These are phyloP conservation scores for Menura novaehollandiae DNA, from an alignment of 2,113 vertebrate species.

Conservation along the genomic window DNA sequence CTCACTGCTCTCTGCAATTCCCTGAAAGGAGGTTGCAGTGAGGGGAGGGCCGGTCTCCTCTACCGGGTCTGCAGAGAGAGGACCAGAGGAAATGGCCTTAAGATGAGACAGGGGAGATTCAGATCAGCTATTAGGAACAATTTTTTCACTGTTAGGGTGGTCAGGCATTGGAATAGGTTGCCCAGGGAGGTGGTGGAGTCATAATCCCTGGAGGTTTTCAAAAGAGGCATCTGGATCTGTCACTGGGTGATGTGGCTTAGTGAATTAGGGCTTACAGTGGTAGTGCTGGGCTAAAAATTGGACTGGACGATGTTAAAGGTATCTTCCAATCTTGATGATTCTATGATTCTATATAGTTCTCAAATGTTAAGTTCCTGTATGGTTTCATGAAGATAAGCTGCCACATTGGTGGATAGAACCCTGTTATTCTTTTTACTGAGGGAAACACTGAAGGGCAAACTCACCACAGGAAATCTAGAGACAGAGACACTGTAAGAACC, in stretches of 20 bases:
- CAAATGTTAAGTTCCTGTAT: neutral
- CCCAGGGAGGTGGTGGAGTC: neutral
- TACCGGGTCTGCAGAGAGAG: neutral
- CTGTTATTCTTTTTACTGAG: neutral
- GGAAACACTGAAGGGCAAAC: neutral
- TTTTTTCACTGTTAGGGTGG: neutral
- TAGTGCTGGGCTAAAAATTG: rapidly evolving
- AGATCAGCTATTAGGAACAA: neutral
- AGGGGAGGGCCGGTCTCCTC: rapidly evolving
- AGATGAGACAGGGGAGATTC: rapidly evolving
- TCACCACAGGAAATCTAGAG: neutral
- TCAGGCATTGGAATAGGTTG: neutral
- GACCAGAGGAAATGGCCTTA: neutral
- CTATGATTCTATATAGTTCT: neutral
- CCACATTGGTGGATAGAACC: neutral
- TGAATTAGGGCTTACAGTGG: neutral
- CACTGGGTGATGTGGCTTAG: neutral
- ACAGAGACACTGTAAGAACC: neutral
- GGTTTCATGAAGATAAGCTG: neutral
- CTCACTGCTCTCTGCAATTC: rapidly evolving
- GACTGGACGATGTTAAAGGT: neutral
- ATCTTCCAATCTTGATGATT: neutral
- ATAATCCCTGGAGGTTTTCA: neutral
- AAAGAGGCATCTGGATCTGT: too few species aligned
- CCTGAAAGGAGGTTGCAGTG: neutral